Evolutionary conservation across 1,140 invertebrate species (phyloP).

Genomic region (Sycobia sp.): DNA sequence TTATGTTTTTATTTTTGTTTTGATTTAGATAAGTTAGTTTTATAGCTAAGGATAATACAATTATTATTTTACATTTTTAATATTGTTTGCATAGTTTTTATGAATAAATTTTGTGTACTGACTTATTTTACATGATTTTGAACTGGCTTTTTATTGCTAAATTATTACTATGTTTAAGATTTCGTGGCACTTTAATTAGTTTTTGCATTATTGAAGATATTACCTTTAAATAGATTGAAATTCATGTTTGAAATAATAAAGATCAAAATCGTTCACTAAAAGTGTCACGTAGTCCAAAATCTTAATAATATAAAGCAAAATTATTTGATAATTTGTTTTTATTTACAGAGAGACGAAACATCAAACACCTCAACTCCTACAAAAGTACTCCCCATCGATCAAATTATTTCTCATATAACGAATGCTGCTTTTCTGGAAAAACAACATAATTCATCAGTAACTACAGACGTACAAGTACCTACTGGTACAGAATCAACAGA

Average conservation of each 20-base stretch:
- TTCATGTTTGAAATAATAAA: too few species aligned
- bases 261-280: too few species aligned
- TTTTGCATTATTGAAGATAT: too few species aligned
- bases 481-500: constrained; percentile 47
- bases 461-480: constrained; percentile 5
- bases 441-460: constrained; percentile 14
- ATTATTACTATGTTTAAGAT: constrained; percentile 4
- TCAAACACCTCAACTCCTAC: constrained; percentile 57
- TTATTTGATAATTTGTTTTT: constrained; percentile 5
- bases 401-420: constrained; percentile 58
- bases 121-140: constrained; percentile 14
- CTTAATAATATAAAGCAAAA: neutral
- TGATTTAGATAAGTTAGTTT: constrained; percentile 7
- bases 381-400: constrained; percentile 57
- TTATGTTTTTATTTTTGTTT: constrained; percentile 23
- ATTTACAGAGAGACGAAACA: constrained; percentile 61
- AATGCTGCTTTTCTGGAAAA: constrained; percentile 42
- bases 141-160: constrained; percentile 15
- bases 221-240: too few species aligned
- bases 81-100: constrained; percentile 16
- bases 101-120: constrained; percentile 3
- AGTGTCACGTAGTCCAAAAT: neutral
- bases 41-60: neutral
- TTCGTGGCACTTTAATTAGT: neutral
- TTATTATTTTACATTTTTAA: constrained; percentile 9